Evolutionary conservation across 2,113 vertebrate species (phyloP).

Genomic region (Tichodroma muraria): DNA sequence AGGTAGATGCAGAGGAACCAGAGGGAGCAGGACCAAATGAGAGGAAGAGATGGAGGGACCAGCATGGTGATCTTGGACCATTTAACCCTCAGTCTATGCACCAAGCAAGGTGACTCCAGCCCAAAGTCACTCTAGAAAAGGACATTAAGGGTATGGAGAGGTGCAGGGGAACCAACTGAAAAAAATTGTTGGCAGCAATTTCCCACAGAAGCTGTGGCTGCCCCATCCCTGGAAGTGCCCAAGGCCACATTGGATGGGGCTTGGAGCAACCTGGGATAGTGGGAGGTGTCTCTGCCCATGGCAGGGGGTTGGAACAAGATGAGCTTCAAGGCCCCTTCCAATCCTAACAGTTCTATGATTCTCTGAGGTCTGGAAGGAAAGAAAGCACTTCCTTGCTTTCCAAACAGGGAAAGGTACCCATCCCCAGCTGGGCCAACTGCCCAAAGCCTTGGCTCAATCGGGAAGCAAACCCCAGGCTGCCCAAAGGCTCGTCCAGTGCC

Average conservation of each 20-base stretch:
- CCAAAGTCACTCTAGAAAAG: neutral
- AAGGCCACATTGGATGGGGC: accelerated
- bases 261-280: neutral
- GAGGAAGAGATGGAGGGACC: neutral
- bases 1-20: neutral
- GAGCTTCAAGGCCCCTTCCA: neutral
- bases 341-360: neutral
- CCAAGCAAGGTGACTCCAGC: neutral
- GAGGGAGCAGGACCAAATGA: neutral
- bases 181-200: neutral
- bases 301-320: neutral
- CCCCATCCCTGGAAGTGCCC: neutral
- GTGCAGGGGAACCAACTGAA: neutral
- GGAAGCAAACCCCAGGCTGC: neutral
- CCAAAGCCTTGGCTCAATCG: neutral
- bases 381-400: neutral
- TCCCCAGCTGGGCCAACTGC: neutral
- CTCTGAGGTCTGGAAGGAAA: neutral
- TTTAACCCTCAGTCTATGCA: neutral
- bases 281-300: neutral
- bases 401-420: neutral
- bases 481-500: neutral
- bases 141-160: neutral
- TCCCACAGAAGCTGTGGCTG: neutral
- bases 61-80: neutral